These are phyloP conservation scores for Thyatira batis DNA, from an alignment of 2,888 invertebrate genomes.

Conservation along the genomic window DNA sequence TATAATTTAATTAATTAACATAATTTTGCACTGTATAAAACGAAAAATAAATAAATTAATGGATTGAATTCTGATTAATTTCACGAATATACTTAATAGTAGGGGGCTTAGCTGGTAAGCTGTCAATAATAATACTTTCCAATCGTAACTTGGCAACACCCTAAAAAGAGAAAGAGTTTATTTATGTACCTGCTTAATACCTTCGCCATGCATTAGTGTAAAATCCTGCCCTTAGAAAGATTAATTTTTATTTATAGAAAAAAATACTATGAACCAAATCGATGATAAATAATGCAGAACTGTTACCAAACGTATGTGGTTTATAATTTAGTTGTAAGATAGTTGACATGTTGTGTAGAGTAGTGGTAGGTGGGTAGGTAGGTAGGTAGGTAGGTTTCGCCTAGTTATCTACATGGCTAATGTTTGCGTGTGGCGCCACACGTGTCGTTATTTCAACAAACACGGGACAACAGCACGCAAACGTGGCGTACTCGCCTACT, in stretches of 20 bases:
- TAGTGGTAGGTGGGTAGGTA: not conserved
- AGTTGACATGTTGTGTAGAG: not conserved
- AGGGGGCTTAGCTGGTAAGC: no score
- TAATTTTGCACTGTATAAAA: no score
- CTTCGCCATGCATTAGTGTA: no score
- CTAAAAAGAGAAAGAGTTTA: no score
- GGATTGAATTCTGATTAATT: no score
- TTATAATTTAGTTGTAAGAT: not conserved
- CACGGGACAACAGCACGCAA: constrained; percentile 25
- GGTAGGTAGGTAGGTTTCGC: not conserved
- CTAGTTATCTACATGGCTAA: constrained; percentile 1
- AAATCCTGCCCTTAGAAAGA: no score
- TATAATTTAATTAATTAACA: no score
- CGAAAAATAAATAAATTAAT: no score
- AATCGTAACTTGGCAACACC: not conserved
- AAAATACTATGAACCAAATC: no score
- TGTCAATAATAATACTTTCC: not conserved
- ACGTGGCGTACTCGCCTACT: constrained; percentile 13
- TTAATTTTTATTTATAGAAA: no score
- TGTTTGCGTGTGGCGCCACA: constrained; percentile 27
- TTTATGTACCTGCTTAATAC: no score
- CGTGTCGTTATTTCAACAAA: constrained; percentile 41
- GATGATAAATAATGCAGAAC: not conserved
- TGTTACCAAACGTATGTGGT: not conserved
- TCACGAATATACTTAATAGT: no score